Conservation (phyloP, 2,888 invertebrate species). For the Pantelozetes paolii region DNA sequence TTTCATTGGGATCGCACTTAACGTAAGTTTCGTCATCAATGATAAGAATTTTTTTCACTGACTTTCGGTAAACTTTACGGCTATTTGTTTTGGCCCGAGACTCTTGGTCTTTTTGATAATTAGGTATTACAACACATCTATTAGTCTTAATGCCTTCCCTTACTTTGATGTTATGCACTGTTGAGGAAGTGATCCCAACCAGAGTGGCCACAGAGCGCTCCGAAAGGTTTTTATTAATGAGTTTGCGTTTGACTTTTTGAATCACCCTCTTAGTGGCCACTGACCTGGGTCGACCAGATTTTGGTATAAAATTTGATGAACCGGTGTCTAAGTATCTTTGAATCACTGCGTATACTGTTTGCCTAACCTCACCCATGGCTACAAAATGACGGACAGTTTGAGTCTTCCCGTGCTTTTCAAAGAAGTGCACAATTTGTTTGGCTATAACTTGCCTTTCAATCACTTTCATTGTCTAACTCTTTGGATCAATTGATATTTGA, state of each 20-base stretch:
- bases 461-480: background rate
- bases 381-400: background rate
- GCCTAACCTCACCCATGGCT: background rate
- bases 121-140: background rate
- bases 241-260: background rate
- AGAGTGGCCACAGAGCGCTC: background rate
- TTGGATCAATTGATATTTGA: too few species aligned
- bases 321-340: background rate
- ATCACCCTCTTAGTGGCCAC: background rate
- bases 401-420: background rate
- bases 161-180: background rate
- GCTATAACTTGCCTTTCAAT: background rate
- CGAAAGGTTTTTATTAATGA: background rate
- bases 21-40: constrained; percentile 29
- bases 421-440: background rate
- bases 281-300: background rate
- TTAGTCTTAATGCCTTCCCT: background rate
- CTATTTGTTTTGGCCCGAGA: background rate
- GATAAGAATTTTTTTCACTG: background rate
- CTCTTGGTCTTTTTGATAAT: background rate
- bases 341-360: background rate
- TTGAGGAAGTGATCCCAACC: background rate
- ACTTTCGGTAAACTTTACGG: background rate
- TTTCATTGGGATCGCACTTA: background rate
- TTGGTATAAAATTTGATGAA: background rate